Evolutionary conservation across 2,797 vertebrate species (phyloP), one percentile per base, ranked within the genome.

Genomic region (Prunella strophiata): DNA sequence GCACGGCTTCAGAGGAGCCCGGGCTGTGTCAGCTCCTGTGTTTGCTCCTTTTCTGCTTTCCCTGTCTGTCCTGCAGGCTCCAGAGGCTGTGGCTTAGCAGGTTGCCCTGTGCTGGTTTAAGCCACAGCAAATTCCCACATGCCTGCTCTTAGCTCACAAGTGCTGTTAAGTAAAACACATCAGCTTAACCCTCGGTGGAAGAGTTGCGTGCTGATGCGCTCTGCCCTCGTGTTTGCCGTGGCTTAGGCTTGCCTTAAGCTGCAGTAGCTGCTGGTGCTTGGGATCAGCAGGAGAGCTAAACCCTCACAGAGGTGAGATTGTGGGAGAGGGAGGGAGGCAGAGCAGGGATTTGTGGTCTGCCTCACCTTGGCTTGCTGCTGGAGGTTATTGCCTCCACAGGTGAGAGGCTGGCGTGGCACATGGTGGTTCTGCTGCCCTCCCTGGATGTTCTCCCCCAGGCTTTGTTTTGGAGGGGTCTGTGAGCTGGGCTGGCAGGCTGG

Each of bases 121-220:
- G 83, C 88, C 73, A 38, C 79, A 42, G 78, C 63, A 92, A 91
- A 94, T 90, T 94, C 83, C 83, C 58, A 16, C 5, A 5, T 81
- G 59, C 42, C 62, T 70, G 93, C 85, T 94, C 88, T 84, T 59
- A 70, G 72, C 89, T 89, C 78, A 7, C 63, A 47, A 89, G 84
- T 82, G 85, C 57, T 92, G 87, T 93, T 86, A 95, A 94, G 80
- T 91, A 91, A 90, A 96, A 88, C 4, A 3, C 73, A 76, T 75
- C 76, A 48, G 94, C 89, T 96, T 94, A 91, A 70, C 94, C 63
- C 91, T 48, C 0, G 1, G 79, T 79, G 90, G 59, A 84, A 40
- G 62, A 62, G 73, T 70, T 86, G 58, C 1, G 3, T n/a, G 84
- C 72, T 34, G 63, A 13, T 47, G 71, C 2, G 47, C 77, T 77